These are phyloP conservation scores for Saturnia japonica DNA, from an alignment of 2,888 invertebrate genomes.

Conservation along the genomic window DNA sequence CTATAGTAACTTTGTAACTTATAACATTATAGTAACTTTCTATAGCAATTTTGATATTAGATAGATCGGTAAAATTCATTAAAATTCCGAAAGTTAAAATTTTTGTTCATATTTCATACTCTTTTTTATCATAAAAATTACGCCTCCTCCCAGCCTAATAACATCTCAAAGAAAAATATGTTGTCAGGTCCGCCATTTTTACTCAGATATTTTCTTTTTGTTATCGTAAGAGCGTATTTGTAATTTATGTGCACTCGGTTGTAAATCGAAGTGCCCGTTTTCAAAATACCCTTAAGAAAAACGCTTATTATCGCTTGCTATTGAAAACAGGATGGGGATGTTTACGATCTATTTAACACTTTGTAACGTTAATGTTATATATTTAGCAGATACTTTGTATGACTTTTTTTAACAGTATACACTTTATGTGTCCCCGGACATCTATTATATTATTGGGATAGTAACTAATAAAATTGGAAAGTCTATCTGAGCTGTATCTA, in stretches of 20 bases:
- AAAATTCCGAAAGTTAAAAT: not conserved
- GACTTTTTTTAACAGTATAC: not conserved
- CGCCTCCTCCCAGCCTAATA: not conserved
- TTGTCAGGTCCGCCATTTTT: not conserved
- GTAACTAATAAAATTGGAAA: not conserved
- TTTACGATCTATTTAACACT: conserved; percentile 19
- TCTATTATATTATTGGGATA: not conserved
- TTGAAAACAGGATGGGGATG: conserved; percentile 1
- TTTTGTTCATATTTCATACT: no score
- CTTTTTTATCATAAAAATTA: not conserved
- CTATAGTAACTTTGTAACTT: no score
- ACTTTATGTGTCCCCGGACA: not conserved
- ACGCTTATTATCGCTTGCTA: conserved; percentile 3
- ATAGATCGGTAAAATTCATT: not conserved
- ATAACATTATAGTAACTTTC: no score
- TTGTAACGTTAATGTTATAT: not conserved
- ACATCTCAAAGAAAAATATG: not conserved
- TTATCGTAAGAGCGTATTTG: not conserved
- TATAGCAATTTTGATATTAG: no score
- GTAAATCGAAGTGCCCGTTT: conserved; percentile 13
- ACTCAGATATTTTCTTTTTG: not conserved
- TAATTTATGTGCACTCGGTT: conserved; percentile 11
- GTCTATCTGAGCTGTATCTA: not conserved
- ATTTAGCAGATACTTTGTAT: not conserved
- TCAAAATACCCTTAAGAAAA: no score